Conservation (phyloP, 1,140 invertebrate genomes). For the Calycopis cecrops region DNA sequence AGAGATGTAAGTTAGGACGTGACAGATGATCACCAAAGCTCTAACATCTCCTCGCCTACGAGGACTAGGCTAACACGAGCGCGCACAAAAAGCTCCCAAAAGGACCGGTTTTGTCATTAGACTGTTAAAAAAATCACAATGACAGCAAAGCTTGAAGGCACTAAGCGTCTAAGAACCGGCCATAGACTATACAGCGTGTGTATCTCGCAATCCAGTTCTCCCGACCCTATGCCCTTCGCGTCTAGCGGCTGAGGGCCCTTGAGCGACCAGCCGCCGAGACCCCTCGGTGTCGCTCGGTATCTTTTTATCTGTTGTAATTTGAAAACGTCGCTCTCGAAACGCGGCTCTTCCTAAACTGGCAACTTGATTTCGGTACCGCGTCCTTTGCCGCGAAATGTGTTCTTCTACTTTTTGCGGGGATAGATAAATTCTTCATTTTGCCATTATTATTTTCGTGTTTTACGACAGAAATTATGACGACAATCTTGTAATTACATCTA, state of each 20-base stretch:
- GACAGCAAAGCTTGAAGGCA: too few relatives aligned
- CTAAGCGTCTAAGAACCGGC: background rate
- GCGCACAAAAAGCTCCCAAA: too few relatives aligned
- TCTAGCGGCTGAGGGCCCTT: slow-evolving; percentile 60
- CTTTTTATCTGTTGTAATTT: slow-evolving; percentile 17
- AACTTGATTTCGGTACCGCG: slow-evolving; percentile 8
- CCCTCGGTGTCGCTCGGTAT: slow-evolving; percentile 17
- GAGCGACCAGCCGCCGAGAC: slow-evolving; percentile 34
- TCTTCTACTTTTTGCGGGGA: background rate
- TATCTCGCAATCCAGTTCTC: slow-evolving; percentile 49
- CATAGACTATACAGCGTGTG: slow-evolving; percentile 11
- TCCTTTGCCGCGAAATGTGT: background rate
- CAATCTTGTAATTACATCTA: too few relatives aligned
- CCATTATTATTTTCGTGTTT: too few relatives aligned
- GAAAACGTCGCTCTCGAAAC: slow-evolving; percentile 8
- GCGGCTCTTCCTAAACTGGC: slow-evolving; percentile 23
- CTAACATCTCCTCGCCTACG: too few relatives aligned
- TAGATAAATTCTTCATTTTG: slow-evolving; percentile 1
- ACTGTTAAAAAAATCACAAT: too few relatives aligned
- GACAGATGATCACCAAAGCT: too few relatives aligned
- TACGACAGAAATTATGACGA: too few relatives aligned
- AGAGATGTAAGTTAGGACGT: too few relatives aligned
- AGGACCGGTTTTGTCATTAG: too few relatives aligned
- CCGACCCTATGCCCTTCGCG: slow-evolving; percentile 60
- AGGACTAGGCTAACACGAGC: too few relatives aligned